Evolutionary conservation across 30 jellyfish, hydroid and myxozoan species (phyloP), one percentile per base, ranked within the genome.

Genomic region (Haliclystus octoradiatus): DNA sequence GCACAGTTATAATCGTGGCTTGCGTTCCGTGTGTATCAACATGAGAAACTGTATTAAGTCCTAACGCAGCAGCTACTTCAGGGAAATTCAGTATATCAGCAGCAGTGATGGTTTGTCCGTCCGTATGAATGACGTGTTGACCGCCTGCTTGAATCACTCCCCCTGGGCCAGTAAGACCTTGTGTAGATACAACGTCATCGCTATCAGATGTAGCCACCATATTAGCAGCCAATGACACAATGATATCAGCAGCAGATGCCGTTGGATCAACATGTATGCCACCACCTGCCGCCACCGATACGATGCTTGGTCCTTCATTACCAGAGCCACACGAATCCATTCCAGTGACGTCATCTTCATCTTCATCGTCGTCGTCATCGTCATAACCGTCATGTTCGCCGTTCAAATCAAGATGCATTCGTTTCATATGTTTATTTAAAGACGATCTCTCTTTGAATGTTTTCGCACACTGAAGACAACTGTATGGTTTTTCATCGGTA

Each of bases 1-100:
- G n/a, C n/a, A n/a, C n/a, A n/a, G n/a, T n/a, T n/a, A n/a, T n/a
- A n/a, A n/a, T n/a, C n/a, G n/a, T n/a, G n/a, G n/a, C 96, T 19
- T 64, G 80, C 22, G 84, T 29, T 22, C 63, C 80, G 22, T 60
- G 80, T 7, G 63, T 79, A 0, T 68, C 34, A 1, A 79, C 84
- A 33, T 85, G 96, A 32, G 74, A 32, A 2, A 84, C 89, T 25
- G 97, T 33, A 49, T 80, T 88, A 26, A 88, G 77, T 47, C 97
- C 97, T 34, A 88, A 61, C 7, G 97, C 97, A 14, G 92, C 97
- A 23, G 97, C 97, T 3, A 88, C 97, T 69, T 88, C 97, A 23
- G 97, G 97, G 78, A 88, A 88, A 63, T 80, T 88, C 68, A 88
- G 47, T 40, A 88, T 88, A 57, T 88, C 97, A n/a, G 97, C 89